phyloP scores from a whole-genome alignment of 1,140 invertebrate genomes.

The Philotrypesis tridentata region DNA sequence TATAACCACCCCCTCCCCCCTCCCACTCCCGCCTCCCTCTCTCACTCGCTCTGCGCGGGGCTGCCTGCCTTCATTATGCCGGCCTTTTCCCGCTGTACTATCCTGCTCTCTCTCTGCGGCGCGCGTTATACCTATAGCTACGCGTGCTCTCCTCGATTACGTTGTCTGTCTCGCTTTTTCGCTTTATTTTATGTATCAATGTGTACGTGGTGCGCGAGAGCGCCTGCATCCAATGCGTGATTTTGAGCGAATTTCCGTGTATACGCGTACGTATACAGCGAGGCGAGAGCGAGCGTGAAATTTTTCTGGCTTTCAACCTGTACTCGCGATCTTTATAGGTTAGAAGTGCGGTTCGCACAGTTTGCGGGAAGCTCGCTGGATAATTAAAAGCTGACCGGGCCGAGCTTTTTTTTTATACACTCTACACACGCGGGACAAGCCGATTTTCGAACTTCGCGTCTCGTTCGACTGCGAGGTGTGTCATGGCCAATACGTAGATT shows the following conservation, averaged over 20 bases:
- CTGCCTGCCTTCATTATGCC: slow-evolving; percentile 62
- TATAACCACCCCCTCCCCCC: slow-evolving; percentile 44
- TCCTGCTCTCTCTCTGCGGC: neutral
- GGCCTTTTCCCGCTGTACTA: slow-evolving; percentile 53
- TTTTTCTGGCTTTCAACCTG: neutral
- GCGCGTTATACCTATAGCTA: neutral
- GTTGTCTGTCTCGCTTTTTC: slow-evolving; percentile 16
- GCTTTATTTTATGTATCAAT: slow-evolving; percentile 15
- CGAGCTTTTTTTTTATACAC: no score
- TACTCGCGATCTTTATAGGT: no score
- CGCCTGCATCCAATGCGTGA: neutral
- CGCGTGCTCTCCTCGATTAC: neutral
- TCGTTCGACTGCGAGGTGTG: no score
- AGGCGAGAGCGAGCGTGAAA: neutral
- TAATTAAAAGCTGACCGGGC: no score
- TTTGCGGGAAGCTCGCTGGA: no score
- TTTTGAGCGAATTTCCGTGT: neutral
- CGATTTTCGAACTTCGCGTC: no score
- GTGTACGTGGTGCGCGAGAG: no score
- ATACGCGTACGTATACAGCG: no score
- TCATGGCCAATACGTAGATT: no score
- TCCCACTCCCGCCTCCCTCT: slow-evolving; percentile 21
- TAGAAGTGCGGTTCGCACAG: no score
- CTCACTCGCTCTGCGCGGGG: slow-evolving; percentile 51
- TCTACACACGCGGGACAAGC: no score